A percentile compares a stretch with the other conserved stretches of the same genome.
Evolutionary conservation across 1,140 invertebrate species (phyloP).

Genomic region (Meloidogyne exigua): DNA sequence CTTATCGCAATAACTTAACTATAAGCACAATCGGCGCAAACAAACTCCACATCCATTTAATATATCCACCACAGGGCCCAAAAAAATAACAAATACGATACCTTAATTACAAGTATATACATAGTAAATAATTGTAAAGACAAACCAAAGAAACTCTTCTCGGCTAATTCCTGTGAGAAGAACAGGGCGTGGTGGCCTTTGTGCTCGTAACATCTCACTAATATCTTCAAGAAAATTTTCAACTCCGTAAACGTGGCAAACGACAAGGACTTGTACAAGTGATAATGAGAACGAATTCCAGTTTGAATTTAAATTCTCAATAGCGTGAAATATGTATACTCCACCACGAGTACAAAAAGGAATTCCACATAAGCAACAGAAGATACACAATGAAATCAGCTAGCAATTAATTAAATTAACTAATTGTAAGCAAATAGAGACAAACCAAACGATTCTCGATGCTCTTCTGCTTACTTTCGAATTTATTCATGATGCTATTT

Average conservation of each 20-base stretch:
- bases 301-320: slow-evolving; percentile 61
- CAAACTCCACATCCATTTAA: slow-evolving; percentile 57
- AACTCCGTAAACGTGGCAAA: slow-evolving; percentile 58
- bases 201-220: slow-evolving; percentile 46
- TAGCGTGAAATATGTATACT: slow-evolving; percentile 61
- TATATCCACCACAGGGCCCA: slow-evolving; percentile 55
- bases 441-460: slow-evolving; percentile 45
- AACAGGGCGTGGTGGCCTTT: neutral
- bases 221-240: slow-evolving; percentile 61
- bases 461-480: slow-evolving; percentile 45
- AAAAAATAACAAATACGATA: slow-evolving; percentile 40
- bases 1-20: slow-evolving; percentile 27
- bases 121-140: neutral
- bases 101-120: neutral
- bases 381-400: slow-evolving; percentile 44
- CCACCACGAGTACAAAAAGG: slow-evolving; percentile 58
- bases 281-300: slow-evolving; percentile 60
- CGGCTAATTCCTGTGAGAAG: neutral
- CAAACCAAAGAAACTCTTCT: slow-evolving; percentile 10
- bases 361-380: slow-evolving; percentile 52
- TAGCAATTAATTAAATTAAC: neutral
- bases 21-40: slow-evolving; percentile 52
- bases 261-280: slow-evolving; percentile 49
- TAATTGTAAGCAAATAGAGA: slow-evolving; percentile 9
- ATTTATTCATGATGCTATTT: slow-evolving; percentile 57